A percentile compares a stretch with the other conserved stretches of the same genome.
Evolutionary conservation across 2,888 invertebrate species (phyloP).

Genomic region (Sclerodermus sp.): DNA sequence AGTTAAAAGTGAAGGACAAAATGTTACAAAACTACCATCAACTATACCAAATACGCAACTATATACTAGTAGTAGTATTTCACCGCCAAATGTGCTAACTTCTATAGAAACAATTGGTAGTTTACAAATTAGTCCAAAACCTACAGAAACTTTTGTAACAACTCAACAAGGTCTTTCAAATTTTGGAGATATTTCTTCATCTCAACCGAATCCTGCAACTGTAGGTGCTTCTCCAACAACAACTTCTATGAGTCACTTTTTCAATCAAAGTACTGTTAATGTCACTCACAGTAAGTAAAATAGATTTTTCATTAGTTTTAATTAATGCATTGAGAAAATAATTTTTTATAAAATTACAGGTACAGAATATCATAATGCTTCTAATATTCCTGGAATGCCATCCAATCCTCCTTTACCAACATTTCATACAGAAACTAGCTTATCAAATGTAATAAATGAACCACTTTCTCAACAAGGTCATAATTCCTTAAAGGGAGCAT

Average conservation of each 20-base stretch:
- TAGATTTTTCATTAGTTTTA: neutral
- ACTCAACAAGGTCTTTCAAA: too few species aligned
- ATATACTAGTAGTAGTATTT: neutral
- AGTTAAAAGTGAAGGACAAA: constrained; percentile 17
- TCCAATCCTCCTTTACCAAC: constrained; percentile 36
- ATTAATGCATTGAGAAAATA: neutral
- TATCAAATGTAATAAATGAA: constrained; percentile 2
- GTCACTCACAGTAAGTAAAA: constrained; percentile 33
- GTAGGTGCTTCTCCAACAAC: constrained; percentile 58
- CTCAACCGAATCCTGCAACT: constrained; percentile 59
- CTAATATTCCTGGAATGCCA: constrained; percentile 54
- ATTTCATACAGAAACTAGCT: constrained; percentile 15
- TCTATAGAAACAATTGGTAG: too few species aligned
- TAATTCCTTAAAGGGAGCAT: constrained; percentile 30
- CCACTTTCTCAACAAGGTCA: constrained; percentile 25
- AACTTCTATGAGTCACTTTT: constrained; percentile 37
- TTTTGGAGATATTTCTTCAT: neutral
- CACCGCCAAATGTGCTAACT: too few species aligned
- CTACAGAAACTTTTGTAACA: too few species aligned
- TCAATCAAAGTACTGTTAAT: constrained; percentile 28
- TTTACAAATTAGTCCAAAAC: too few species aligned
- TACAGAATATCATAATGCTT: constrained; percentile 7
- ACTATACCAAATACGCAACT: constrained; percentile 28
- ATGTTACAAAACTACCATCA: constrained; percentile 21
- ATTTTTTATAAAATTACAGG: neutral